phyloP scores from a whole-genome alignment of 2,888 invertebrate genomes.

The Acanthosepion lycidas region DNA sequence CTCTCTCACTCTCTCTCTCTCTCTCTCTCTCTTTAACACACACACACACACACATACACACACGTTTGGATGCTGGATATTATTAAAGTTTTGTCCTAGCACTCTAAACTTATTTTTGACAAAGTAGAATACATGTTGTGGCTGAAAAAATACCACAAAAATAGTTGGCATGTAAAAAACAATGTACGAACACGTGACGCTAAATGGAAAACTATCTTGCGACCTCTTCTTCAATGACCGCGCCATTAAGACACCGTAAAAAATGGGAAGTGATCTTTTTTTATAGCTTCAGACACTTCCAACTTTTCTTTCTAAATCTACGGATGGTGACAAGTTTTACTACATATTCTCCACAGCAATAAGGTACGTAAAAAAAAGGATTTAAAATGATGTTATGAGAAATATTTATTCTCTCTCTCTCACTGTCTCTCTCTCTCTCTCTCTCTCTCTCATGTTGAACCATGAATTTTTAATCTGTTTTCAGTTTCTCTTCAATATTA shows the following conservation, averaged over 20 bases:
- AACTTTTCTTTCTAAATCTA: neutral
- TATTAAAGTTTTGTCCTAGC: neutral
- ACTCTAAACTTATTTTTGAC: neutral
- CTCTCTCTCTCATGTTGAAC: neutral
- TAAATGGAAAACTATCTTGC: neutral
- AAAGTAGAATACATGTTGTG: neutral
- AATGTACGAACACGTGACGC: neutral
- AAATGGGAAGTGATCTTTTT: neutral
- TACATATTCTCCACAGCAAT: neutral
- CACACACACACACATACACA: neutral
- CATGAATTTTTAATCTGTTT: neutral
- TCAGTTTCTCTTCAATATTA: neutral
- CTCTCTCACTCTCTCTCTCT: neutral
- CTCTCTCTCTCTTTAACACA: neutral
- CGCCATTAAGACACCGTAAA: neutral
- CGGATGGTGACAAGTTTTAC: neutral
- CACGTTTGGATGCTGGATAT: neutral
- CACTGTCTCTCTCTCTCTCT: neutral
- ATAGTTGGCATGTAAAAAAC: neutral
- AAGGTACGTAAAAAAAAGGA: neutral
- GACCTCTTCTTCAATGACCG: slow-evolving; percentile 33
- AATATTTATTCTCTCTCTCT: neutral
- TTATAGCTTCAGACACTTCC: neutral
- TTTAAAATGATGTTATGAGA: neutral
- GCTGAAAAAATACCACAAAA: neutral